These are phyloP conservation scores for Chironomus riparius DNA, from an alignment of 2,888 invertebrate genomes.

Conservation along the genomic window DNA sequence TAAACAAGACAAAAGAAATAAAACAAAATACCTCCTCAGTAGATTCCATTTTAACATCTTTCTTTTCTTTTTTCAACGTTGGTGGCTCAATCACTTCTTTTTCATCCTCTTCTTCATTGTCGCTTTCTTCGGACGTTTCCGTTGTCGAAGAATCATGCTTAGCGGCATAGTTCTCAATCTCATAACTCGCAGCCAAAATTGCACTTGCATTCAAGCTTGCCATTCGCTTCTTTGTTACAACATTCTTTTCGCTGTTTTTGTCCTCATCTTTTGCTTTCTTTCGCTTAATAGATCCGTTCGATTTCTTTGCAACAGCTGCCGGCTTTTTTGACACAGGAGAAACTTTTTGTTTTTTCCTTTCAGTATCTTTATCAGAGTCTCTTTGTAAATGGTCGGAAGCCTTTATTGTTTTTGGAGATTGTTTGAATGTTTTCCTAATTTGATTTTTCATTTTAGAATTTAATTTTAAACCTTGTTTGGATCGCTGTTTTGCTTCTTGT, in stretches of 20 bases:
- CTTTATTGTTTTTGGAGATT: background rate
- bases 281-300: slow-evolving; percentile 37
- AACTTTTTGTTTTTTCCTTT: slow-evolving; percentile 32
- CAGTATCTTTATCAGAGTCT: slow-evolving; percentile 34
- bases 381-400: slow-evolving; percentile 30
- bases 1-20: background rate
- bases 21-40: slow-evolving; percentile 19
- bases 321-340: slow-evolving; percentile 29
- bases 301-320: slow-evolving; percentile 34
- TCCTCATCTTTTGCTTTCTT: slow-evolving; percentile 36
- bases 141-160: slow-evolving; percentile 24
- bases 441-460: slow-evolving; percentile 13
- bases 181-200: slow-evolving; percentile 81
- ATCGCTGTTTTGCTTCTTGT: background rate
- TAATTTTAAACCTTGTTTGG: background rate
- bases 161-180: slow-evolving; percentile 43
- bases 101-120: slow-evolving; percentile 28
- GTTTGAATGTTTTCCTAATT: background rate
- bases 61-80: slow-evolving; percentile 29
- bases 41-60: slow-evolving; percentile 18
- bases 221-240: slow-evolving; percentile 61
- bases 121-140: slow-evolving; percentile 26
- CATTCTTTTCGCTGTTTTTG: slow-evolving; percentile 28
- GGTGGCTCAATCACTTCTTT: slow-evolving; percentile 29
- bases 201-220: slow-evolving; percentile 86